Conservation (phyloP, 2,888 invertebrate species). For the Catotricha subobsoleta region DNA sequence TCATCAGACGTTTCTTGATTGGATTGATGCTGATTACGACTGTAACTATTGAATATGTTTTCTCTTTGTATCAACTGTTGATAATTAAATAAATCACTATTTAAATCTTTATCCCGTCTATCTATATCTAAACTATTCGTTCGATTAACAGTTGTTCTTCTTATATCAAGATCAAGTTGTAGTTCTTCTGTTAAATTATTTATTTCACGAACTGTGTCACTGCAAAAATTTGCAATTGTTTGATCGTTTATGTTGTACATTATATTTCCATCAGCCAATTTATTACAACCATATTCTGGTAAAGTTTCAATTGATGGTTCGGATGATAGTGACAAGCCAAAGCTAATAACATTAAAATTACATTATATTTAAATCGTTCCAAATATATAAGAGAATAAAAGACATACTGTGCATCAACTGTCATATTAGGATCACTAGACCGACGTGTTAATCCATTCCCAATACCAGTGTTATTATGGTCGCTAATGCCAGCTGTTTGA, state of each 20-base stretch:
- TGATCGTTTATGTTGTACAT: slow-evolving; percentile 4
- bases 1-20: not conserved
- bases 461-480: too few species aligned
- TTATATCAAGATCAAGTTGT: too few species aligned
- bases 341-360: slow-evolving; percentile 7
- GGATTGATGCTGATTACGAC: not conserved
- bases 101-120: slow-evolving; percentile 14
- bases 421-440: slow-evolving; percentile 71
- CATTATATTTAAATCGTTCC: slow-evolving; percentile 1
- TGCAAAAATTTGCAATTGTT: slow-evolving; percentile 7
- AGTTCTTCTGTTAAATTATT: slow-evolving; percentile 21
- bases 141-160: slow-evolving; percentile 18
- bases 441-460: slow-evolving; percentile 44
- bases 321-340: slow-evolving; percentile 1
- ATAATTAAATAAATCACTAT: too few species aligned
- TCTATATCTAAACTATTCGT: slow-evolving; percentile 21
- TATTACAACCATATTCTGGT: slow-evolving; percentile 2
- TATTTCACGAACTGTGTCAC: slow-evolving; percentile 19
- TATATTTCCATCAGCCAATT: slow-evolving; percentile 1
- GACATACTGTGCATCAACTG: slow-evolving; percentile 49
- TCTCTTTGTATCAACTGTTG: too few species aligned
- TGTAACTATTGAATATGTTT: not conserved
- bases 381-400: not conserved
- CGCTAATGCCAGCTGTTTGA: slow-evolving; percentile 39
- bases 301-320: slow-evolving; percentile 5